These are phyloP conservation scores for Amblyraja radiata DNA, from an alignment of 2,797 vertebrate species.

Conservation along the genomic window DNA sequence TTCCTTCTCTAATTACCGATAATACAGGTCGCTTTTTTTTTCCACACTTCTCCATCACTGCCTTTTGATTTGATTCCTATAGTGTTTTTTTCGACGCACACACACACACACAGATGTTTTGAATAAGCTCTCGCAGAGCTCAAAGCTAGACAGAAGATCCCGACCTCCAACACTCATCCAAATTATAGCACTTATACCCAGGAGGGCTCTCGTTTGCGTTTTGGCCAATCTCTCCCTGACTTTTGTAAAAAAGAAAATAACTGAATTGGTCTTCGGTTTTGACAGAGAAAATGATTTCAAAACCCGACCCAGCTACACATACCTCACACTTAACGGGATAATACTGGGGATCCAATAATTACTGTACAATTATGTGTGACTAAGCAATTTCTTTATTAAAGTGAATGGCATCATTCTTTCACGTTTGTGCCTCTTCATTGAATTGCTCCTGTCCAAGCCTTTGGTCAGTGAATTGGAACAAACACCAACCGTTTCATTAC, in stretches of 20 bases:
- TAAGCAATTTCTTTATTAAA: not conserved
- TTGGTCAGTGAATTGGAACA: not conserved
- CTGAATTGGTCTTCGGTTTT: not conserved
- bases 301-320: not conserved
- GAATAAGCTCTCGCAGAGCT: conserved; percentile 1
- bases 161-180: not conserved
- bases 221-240: not conserved
- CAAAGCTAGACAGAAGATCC: not conserved
- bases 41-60: conserved; percentile 24
- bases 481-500: not conserved
- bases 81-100: conserved; percentile 1
- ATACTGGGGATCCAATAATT: not conserved
- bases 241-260: not conserved
- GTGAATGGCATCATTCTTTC: no score
- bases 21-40: conserved; percentile 28
- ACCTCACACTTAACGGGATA: not conserved
- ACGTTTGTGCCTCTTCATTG: not conserved
- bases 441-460: not conserved
- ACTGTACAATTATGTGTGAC: not conserved
- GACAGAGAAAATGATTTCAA: not conserved
- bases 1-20: conserved; percentile 47
- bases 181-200: conserved; percentile 21
- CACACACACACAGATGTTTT: conserved; percentile 33
- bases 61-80: conserved; percentile 28
- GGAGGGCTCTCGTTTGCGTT: not conserved